Percentiles rank a stretch among this genome's conserved stretches.
phyloP scores from a whole-genome alignment of 2,113 vertebrate genomes.

The Laterallus jamaicensis region DNA sequence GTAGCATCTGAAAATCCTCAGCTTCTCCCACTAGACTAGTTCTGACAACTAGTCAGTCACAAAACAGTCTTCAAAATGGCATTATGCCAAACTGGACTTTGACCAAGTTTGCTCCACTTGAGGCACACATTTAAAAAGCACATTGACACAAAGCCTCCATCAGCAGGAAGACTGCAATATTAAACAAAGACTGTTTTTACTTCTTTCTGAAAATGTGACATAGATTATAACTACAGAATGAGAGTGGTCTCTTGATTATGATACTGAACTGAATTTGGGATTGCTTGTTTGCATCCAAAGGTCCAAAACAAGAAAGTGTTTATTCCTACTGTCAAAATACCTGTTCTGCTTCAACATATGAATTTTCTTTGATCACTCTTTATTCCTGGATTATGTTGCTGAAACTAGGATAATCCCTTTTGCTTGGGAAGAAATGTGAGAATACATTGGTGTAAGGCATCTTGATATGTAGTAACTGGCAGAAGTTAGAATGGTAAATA shows the following conservation, averaged over 20 bases:
- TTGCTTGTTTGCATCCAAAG: not conserved
- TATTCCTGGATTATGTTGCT: not conserved
- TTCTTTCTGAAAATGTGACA: not conserved
- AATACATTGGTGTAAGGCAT: not conserved
- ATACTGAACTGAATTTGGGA: not conserved
- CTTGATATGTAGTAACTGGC: not conserved
- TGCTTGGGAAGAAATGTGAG: not conserved
- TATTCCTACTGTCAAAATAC: not conserved
- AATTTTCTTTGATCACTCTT: not conserved
- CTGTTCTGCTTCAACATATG: not conserved
- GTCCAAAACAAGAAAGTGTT: not conserved
- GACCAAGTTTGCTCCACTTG: not conserved
- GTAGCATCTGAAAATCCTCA: not conserved
- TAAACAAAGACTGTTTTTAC: not conserved
- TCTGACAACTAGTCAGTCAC: not conserved
- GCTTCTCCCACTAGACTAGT: not conserved
- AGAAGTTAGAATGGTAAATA: not conserved
- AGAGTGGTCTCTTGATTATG: not conserved
- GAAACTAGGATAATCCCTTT: not conserved
- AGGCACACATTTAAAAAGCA: not conserved
- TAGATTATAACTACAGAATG: not conserved
- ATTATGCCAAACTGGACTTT: not conserved
- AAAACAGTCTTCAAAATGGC: not conserved
- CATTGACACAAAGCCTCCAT: not conserved
- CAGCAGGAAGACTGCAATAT: not conserved